Evolutionary conservation across 2,113 vertebrate species (phyloP).

Genomic region (Nansenia antarctica): DNA sequence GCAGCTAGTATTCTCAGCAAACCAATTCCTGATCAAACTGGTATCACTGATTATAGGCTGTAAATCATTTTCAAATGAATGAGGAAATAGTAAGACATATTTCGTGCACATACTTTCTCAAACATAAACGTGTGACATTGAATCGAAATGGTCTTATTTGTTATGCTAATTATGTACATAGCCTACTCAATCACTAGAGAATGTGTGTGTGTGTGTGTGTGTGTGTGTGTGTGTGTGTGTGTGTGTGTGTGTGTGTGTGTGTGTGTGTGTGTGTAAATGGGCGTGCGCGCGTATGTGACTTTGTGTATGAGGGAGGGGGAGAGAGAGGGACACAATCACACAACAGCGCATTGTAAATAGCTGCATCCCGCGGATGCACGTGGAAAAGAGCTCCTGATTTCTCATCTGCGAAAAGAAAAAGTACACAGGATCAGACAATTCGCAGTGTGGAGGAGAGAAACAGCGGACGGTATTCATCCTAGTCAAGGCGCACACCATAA

Average conservation of each 20-base stretch:
- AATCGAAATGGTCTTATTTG: not conserved
- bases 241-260: constrained; percentile 19
- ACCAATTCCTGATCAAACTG: not conserved
- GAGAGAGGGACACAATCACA: not conserved
- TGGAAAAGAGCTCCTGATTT: constrained; percentile 16
- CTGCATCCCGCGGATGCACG: constrained; percentile 62
- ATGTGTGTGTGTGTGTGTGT: not conserved
- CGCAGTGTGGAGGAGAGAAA: constrained; percentile 14
- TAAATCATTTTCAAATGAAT: not conserved
- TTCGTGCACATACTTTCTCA: not conserved
- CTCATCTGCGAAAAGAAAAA: constrained; percentile 36
- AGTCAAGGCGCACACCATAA: not conserved
- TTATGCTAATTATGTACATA: not conserved
- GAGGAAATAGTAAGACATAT: not conserved
- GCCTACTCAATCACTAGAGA: no score
- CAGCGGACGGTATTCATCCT: not conserved
- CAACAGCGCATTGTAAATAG: constrained; percentile 13
- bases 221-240: constrained; percentile 7
- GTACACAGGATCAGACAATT: constrained; percentile 26
- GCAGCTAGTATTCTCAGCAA: not conserved
- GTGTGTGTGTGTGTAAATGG: not conserved
- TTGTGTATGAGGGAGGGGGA: constrained; percentile 28
- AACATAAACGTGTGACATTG: not conserved
- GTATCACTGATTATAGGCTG: not conserved
- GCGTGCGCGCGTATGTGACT: constrained; percentile 4